Evolutionary conservation across 2,797 vertebrate genomes (phyloP).

Genomic region (Sphenodon punctatus): DNA sequence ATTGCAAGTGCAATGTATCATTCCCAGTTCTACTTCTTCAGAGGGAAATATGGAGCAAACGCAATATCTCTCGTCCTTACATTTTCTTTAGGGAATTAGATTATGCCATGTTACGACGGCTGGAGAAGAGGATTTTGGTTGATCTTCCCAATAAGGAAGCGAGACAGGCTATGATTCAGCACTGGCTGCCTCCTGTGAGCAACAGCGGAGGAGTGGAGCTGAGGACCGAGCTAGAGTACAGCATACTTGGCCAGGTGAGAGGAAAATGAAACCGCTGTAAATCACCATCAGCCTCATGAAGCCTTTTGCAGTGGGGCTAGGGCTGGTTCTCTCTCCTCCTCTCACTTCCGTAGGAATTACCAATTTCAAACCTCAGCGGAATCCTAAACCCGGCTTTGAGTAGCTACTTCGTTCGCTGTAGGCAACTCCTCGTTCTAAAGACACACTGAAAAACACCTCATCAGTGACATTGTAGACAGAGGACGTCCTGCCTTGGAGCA

Average conservation of each 20-base stretch:
- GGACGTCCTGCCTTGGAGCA: too few relatives aligned
- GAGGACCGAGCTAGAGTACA: slow-evolving; percentile 84
- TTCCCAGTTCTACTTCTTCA: too few relatives aligned
- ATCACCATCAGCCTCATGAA: accelerated
- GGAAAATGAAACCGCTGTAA: accelerated
- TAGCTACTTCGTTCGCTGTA: not conserved
- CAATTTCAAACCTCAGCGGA: not conserved
- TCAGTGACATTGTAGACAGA: too few relatives aligned
- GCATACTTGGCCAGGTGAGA: slow-evolving; percentile 81
- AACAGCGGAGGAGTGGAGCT: slow-evolving; percentile 81
- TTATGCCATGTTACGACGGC: slow-evolving; percentile 88
- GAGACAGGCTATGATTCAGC: slow-evolving; percentile 86
- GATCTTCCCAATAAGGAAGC: slow-evolving; percentile 85
- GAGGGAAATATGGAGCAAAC: too few relatives aligned
- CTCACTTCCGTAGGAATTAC: not conserved
- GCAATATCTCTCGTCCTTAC: too few relatives aligned
- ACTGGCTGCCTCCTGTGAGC: slow-evolving; percentile 91
- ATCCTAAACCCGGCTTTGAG: not conserved
- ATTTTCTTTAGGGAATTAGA: slow-evolving; percentile 90
- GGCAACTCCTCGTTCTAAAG: not conserved
- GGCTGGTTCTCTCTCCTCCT: too few relatives aligned
- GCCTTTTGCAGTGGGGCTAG: not conserved
- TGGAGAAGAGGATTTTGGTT: slow-evolving; percentile 96
- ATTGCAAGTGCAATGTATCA: too few relatives aligned
- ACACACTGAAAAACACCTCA: not conserved